Evolutionary conservation across 2,888 invertebrate genomes (phyloP).

Genomic region (Leptopilina drosophilae): DNA sequence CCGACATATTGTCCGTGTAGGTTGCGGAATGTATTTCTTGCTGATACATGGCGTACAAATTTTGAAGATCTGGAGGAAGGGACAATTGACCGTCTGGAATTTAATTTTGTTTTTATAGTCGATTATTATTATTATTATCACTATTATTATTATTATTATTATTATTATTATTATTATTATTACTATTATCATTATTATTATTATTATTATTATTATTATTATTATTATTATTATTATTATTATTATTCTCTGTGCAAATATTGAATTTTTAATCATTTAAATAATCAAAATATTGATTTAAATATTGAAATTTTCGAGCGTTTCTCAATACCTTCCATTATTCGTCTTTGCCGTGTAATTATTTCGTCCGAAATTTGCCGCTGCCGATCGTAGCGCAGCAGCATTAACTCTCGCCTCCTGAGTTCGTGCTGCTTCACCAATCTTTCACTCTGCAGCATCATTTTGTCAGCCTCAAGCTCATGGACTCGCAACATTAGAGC

Average conservation of each 20-base stretch:
- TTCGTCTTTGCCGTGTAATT: conserved; percentile 89
- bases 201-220: too few species aligned
- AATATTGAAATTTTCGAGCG: conserved; percentile 4
- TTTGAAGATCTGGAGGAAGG: conserved; percentile 86
- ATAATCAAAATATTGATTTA: not conserved
- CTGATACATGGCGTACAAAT: conserved; percentile 89
- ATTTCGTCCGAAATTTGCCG: conserved; percentile 93
- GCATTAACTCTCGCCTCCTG: conserved; percentile 88
- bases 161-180: too few species aligned
- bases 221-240: too few species aligned
- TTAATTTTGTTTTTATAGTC: conserved; percentile 11
- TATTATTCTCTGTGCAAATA: not conserved
- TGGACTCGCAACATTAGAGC: conserved; percentile 94
- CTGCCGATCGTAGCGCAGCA: conserved; percentile 90
- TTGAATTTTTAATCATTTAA: conserved; percentile 15
- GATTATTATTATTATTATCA: not conserved
- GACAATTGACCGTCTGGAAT: conserved; percentile 83
- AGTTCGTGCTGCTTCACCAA: conserved; percentile 92
- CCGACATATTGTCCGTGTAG: conserved; percentile 82
- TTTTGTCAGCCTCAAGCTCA: conserved; percentile 95
- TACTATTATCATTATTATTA: too few species aligned
- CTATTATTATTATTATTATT: too few species aligned
- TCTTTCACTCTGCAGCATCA: conserved; percentile 92
- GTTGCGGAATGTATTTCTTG: conserved; percentile 92
- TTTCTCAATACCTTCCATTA: conserved; percentile 85